Conservation (phyloP, 2,113 vertebrate genomes). For the Sakesphorus luctuosus region DNA sequence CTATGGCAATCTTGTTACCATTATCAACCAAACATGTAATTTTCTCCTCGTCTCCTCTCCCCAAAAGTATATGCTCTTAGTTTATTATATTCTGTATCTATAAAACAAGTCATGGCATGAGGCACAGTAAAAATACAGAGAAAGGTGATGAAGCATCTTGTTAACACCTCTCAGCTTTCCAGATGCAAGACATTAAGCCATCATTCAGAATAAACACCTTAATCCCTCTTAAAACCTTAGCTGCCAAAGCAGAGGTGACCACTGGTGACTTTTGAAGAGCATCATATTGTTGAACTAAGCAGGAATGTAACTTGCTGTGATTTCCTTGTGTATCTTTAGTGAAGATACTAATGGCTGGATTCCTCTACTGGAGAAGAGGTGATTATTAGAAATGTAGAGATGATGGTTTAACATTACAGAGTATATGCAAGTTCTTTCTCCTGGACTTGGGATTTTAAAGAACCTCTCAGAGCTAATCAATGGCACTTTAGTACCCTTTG, state of each 20-base stretch:
- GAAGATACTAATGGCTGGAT: neutral
- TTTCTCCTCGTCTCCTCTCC: conserved; percentile 22
- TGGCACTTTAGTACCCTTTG: conserved; percentile 60
- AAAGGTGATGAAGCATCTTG: conserved; percentile 21
- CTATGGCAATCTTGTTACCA: neutral
- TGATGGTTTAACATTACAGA: conserved; percentile 29
- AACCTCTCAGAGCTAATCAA: conserved; percentile 58
- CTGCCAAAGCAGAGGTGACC: conserved; percentile 2
- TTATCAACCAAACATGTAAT: conserved; percentile 32
- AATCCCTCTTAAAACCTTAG: conserved; percentile 9
- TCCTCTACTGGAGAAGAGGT: neutral
- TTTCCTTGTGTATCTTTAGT: neutral
- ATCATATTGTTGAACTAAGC: neutral
- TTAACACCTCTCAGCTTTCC: neutral
- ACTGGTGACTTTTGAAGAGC: neutral
- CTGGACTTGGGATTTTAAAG: conserved; percentile 32
- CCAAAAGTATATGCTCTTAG: neutral
- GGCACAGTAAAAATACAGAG: neutral
- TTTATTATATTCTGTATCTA: conserved; percentile 28
- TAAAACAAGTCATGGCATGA: neutral
- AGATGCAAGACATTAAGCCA: neutral
- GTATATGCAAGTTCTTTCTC: neutral
- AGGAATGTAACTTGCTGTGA: neutral
- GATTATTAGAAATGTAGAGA: conserved; percentile 15
- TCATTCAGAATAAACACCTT: neutral